Conservation (phyloP, 37 sponge, comb jelly and placozoan species). For the Cladorhizidae sp. region DNA sequence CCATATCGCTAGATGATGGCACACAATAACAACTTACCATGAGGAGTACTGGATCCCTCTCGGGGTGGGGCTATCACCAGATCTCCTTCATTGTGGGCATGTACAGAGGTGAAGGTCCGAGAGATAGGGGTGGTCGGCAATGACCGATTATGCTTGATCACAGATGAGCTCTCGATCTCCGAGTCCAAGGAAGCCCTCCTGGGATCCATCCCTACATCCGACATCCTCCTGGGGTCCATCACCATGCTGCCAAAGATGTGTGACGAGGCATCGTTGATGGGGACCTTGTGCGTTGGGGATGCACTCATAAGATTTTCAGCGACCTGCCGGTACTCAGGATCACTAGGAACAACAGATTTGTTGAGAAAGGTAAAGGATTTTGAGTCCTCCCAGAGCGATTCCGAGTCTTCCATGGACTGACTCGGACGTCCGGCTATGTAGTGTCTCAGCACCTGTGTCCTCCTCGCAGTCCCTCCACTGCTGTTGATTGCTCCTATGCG, state of each 20-base stretch:
- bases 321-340: conserved; percentile 73
- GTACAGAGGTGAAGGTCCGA: conserved; percentile 29
- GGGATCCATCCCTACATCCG: conserved; percentile 48
- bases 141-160: conserved; percentile 28
- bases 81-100: conserved; percentile 25
- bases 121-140: conserved; percentile 55
- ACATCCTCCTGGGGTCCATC: conserved; percentile 36
- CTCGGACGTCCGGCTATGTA: neutral
- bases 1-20: too few species aligned
- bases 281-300: conserved; percentile 44
- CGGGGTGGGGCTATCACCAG: neutral
- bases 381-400: conserved; percentile 64
- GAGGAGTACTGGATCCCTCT: conserved; percentile 32
- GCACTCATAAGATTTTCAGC: conserved; percentile 78
- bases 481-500: neutral
- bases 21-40: conserved; percentile 49
- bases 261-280: neutral
- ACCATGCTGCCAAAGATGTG: neutral
- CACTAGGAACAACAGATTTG: conserved; percentile 61
- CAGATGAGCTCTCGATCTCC: conserved; percentile 17
- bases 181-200: conserved; percentile 44
- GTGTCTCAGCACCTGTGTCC: neutral
- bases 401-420: conserved; percentile 8
- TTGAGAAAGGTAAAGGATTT: conserved; percentile 44
- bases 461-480: too few species aligned